Evolutionary conservation across 2,888 invertebrate species (phyloP), one percentile per base, ranked within the genome.

Genomic region (Fragum whitleyi): DNA sequence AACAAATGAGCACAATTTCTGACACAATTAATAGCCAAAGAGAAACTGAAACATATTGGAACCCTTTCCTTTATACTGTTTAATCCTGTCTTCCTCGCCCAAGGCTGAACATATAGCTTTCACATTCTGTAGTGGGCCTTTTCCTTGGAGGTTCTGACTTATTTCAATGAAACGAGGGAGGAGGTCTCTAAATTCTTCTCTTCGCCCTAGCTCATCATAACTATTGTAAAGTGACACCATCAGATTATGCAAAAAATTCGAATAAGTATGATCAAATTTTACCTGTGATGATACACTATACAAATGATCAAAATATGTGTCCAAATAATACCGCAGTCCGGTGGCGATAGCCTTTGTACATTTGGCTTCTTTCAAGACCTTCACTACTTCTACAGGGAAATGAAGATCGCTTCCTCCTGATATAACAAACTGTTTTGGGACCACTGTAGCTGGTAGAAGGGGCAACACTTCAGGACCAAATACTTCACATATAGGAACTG

Each of bases 121-220:
- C 2, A 47, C 47, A 14, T 39, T 39, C 3, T 47, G 2, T 5
- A 3, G 3, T 2, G 47, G 3, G 47, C 5, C n/a, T 9, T n/a
- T 14, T 47, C 47, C 16, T 47, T 16, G 7, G 14, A 3, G 7
- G 2, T n/a, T 19, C 14, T 47, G 7, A n/a, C 47, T 47, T 3
- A 47, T 47, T 47, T 47, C 14, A 3, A 47, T 47, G 14, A 69
- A 70, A 16, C 51, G 23, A 19, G 74, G 79, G 42, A 79, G 53
- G 29, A 79, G 19, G 19, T 79, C 79, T 19, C 57, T 36, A 47
- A 74, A 79, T 32, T 79, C 79, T 28, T 74, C 57, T 23, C 5
- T n/a, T 36, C 21, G 23, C 19, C 32, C 55, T 19, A 39, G 9
- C 0, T 39, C 1, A 1, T 42, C 11, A 47, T 57, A 79, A 65